A percentile compares a stretch with the other conserved stretches of the same genome.
These are phyloP conservation scores for Sebastes matsubarae DNA, from an alignment of 2,797 vertebrate species.

Conservation along the genomic window DNA sequence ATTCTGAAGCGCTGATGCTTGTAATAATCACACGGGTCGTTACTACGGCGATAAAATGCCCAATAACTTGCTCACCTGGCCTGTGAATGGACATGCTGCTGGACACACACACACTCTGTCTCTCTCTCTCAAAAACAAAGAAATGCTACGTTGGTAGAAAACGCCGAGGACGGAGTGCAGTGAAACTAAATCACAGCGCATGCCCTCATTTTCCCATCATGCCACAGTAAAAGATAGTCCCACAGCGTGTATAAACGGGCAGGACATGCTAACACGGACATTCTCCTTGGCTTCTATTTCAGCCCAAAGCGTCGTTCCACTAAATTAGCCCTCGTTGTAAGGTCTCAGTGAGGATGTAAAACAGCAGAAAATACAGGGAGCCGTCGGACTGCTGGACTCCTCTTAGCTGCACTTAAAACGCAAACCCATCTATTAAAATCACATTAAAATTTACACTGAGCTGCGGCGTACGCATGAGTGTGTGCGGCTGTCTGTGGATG, in stretches of 20 bases:
- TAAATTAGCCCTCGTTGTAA: constrained; percentile 60
- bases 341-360: constrained; percentile 65
- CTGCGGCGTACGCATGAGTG: constrained; percentile 13
- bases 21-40: constrained; percentile 56
- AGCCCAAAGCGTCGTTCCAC: constrained; percentile 49
- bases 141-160: constrained; percentile 38
- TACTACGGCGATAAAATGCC: constrained; percentile 63
- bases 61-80: constrained; percentile 70
- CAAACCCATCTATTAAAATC: constrained; percentile 67
- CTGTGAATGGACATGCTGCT: constrained; percentile 52
- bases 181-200: constrained; percentile 49
- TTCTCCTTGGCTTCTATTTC: constrained; percentile 58
- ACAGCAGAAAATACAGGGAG: constrained; percentile 56
- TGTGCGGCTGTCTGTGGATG: constrained; percentile 55
- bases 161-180: not conserved
- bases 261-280: constrained; percentile 53
- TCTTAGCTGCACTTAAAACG: constrained; percentile 53
- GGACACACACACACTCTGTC: constrained; percentile 8
- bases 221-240: constrained; percentile 56
- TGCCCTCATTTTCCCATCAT: constrained; percentile 66
- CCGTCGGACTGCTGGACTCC: constrained; percentile 43
- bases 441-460: constrained; percentile 46
- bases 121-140: constrained; percentile 12
- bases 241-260: constrained; percentile 52
- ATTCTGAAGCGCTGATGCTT: constrained; percentile 57